These are phyloP conservation scores for Alitta virens DNA, from an alignment of 2,888 invertebrate species.

Conservation along the genomic window DNA sequence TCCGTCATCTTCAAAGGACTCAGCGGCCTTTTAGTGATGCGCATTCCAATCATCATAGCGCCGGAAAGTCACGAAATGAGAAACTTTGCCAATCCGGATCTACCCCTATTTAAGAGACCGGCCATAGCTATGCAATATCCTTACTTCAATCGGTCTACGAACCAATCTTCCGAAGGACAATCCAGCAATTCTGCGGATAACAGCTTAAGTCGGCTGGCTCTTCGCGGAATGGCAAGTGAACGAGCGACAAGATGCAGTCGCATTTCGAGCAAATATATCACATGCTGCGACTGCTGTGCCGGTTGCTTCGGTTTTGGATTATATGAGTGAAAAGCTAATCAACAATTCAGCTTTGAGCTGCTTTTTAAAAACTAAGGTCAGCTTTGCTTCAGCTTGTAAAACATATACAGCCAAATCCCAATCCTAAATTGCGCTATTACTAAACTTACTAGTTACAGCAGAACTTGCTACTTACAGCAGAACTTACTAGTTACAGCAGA, in stretches of 20 bases:
- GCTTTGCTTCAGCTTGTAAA: no score
- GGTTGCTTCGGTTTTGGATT: constrained; percentile 16
- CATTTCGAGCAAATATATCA: constrained; percentile 18
- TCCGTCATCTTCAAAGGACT: constrained; percentile 37
- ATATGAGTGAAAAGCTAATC: not conserved
- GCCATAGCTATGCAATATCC: constrained; percentile 37
- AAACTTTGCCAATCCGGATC: not conserved
- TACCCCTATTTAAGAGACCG: constrained; percentile 42
- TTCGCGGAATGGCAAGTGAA: not conserved
- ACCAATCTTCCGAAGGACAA: not conserved
- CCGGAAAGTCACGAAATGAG: constrained; percentile 21
- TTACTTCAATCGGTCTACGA: constrained; percentile 32
- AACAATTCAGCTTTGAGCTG: no score
- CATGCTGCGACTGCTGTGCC: constrained; percentile 14
- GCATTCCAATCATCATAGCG: constrained; percentile 41
- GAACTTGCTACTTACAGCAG: no score
- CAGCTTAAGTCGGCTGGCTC: not conserved
- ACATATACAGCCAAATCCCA: no score
- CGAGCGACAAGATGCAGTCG: not conserved
- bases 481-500: no score
- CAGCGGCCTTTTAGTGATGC: constrained; percentile 38
- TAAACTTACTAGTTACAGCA: no score
- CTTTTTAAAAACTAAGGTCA: no score
- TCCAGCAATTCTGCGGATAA: constrained; percentile 5
- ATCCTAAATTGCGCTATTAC: no score